These are phyloP conservation scores for Luperina testacea DNA, from an alignment of 2,888 invertebrate genomes.

Conservation along the genomic window DNA sequence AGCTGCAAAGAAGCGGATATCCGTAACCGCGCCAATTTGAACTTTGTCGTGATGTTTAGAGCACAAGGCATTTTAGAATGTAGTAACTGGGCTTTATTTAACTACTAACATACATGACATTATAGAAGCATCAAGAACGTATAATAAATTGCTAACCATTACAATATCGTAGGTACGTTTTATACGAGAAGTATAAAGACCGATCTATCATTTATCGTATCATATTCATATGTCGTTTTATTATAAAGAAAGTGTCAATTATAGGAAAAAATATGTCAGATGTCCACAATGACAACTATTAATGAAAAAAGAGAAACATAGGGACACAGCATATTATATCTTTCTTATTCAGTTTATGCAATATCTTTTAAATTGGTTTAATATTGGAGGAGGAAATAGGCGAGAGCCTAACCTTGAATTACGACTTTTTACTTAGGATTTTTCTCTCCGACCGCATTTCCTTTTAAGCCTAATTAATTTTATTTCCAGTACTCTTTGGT, in stretches of 20 bases:
- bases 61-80: neutral
- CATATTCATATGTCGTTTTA: conserved; percentile 16
- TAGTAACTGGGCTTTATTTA: neutral
- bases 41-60: conserved; percentile 21
- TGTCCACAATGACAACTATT: no score
- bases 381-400: no score
- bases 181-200: neutral
- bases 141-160: neutral
- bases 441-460: no score
- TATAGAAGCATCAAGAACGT: neutral
- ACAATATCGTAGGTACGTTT: neutral
- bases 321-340: no score
- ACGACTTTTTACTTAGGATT: no score
- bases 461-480: neutral
- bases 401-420: no score
- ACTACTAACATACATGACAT: neutral
- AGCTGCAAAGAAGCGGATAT: conserved; percentile 2
- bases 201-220: neutral
- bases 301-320: no score
- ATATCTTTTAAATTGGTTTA: no score
- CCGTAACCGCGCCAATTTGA: neutral
- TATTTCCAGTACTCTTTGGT: neutral
- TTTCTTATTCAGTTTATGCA: no score
- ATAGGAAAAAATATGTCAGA: conserved; percentile 4
- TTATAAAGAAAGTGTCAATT: conserved; percentile 11